Evolutionary conservation across 1,140 invertebrate genomes (phyloP).

Genomic region (Lepidostoma basale): DNA sequence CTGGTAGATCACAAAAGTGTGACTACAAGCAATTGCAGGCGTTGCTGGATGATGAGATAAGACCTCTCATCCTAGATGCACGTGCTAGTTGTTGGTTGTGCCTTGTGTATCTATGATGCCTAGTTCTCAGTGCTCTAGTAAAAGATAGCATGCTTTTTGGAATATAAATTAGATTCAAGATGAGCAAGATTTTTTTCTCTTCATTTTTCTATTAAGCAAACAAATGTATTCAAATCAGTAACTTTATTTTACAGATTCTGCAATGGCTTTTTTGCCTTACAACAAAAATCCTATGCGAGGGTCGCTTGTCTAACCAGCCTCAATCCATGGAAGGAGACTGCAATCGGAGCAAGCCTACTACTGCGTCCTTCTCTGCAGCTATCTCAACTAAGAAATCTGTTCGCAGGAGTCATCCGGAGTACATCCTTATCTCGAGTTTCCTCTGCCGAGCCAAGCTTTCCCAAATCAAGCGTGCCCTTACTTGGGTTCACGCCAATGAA

Average conservation of each 20-base stretch:
- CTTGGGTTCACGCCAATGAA: conserved; percentile 18
- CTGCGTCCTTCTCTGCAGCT: not conserved
- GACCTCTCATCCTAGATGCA: too few species aligned
- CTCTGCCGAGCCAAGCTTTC: conserved; percentile 55
- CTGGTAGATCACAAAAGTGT: too few species aligned
- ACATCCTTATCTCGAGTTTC: conserved; percentile 71
- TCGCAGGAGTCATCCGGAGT: conserved; percentile 63
- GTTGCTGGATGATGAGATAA: too few species aligned
- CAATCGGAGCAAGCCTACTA: not conserved
- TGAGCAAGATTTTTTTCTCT: too few species aligned
- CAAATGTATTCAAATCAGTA: not conserved
- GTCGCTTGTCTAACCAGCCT: conserved; percentile 48
- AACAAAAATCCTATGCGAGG: conserved; percentile 71
- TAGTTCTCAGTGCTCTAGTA: too few species aligned
- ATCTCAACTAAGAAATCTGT: conserved; percentile 1
- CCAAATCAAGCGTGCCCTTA: conserved; percentile 12
- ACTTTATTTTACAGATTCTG: conserved; percentile 61
- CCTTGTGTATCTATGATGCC: too few species aligned
- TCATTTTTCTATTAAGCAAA: too few species aligned
- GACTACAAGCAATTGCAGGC: too few species aligned
- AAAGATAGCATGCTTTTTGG: too few species aligned
- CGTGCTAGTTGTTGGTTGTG: too few species aligned
- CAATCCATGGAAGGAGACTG: not conserved
- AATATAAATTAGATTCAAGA: too few species aligned
- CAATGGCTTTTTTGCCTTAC: conserved; percentile 74